Conservation (phyloP, 35 echinoderm and acorn worm genomes). For the Amphiura filiformis region DNA sequence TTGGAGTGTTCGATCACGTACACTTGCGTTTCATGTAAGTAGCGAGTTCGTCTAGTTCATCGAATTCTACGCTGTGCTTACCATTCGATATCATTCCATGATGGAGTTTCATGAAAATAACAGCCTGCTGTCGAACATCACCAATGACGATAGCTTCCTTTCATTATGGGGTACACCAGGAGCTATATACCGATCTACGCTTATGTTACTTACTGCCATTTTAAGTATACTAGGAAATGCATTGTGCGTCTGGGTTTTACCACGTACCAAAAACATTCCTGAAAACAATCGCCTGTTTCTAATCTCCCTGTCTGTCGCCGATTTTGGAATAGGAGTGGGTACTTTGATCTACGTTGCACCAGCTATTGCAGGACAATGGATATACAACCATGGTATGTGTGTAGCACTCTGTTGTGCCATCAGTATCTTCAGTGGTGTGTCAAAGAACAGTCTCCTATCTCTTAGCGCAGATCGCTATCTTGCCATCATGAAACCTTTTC, state of each 20-base stretch:
- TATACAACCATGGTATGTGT: neutral
- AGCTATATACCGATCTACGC: neutral
- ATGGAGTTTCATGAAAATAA: too few relatives aligned
- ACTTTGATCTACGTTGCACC: neutral
- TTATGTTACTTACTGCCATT: neutral
- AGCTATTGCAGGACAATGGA: neutral
- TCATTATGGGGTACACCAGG: neutral
- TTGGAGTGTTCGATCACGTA: too few relatives aligned
- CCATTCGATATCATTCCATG: too few relatives aligned
- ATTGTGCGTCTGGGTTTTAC: neutral
- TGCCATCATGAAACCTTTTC: neutral
- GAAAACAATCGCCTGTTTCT: neutral
- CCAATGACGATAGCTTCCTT: neutral
- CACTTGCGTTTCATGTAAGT: too few relatives aligned
- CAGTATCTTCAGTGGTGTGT: neutral
- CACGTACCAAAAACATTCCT: neutral
- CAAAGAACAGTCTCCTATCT: neutral
- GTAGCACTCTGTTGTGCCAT: neutral
- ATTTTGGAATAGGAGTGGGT: neutral
- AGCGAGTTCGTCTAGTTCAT: too few relatives aligned
- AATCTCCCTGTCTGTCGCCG: neutral
- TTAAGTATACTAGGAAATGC: neutral
- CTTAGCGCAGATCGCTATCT: neutral
- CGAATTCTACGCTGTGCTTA: too few relatives aligned
- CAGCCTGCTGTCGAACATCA: too few relatives aligned